Evolutionary conservation across 2,888 invertebrate genomes (phyloP).

Genomic region (Celastrina argiolus): DNA sequence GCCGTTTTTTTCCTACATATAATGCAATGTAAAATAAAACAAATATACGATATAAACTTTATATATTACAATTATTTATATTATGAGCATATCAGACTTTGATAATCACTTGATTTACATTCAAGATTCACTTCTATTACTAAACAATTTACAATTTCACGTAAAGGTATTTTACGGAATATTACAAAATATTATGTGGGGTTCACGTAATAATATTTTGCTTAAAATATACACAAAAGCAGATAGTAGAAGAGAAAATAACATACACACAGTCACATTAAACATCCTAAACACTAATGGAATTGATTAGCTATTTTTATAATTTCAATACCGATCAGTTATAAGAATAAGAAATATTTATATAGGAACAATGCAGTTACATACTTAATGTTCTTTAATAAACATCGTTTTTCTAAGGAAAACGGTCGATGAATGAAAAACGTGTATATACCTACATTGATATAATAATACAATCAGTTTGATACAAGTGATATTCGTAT

Average conservation of each 20-base stretch:
- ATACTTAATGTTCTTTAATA: no score
- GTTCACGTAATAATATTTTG: neutral
- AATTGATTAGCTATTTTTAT: neutral
- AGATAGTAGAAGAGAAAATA: neutral
- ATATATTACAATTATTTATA: conserved; percentile 12
- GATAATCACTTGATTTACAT: conserved; percentile 1
- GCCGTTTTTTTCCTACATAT: no score
- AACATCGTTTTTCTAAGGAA: no score
- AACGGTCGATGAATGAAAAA: no score
- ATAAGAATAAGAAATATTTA: no score
- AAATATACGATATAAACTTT: neutral
- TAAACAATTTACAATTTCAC: neutral
- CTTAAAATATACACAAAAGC: neutral
- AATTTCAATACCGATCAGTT: no score
- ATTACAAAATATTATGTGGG: neutral
- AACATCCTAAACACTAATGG: neutral
- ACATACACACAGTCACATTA: neutral
- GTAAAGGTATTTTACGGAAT: neutral
- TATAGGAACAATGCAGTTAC: no score
- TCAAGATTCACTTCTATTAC: neutral
- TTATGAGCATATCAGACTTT: conserved; percentile 15
- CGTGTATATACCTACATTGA: no score
- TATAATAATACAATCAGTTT: neutral
- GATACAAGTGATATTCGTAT: neutral
- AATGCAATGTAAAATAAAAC: no score